These are phyloP conservation scores for Orthosia incerta DNA, from an alignment of 2,888 invertebrate species.

Conservation along the genomic window DNA sequence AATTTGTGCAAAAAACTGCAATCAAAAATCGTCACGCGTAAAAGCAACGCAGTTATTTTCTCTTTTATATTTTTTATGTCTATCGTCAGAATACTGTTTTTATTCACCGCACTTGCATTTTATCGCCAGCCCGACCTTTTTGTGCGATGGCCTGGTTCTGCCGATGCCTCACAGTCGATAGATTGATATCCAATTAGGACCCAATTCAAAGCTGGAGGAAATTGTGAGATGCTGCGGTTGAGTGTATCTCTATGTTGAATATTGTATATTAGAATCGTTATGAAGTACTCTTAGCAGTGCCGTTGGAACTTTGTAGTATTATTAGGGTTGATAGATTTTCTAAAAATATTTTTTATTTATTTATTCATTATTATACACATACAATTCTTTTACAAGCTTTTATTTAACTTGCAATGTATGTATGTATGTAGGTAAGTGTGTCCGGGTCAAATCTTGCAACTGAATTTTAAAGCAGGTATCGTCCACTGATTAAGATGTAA, in stretches of 20 bases:
- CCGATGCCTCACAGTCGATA: conserved; percentile 39
- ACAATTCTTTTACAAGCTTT: too few relatives aligned
- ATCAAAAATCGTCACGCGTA: conserved; percentile 50
- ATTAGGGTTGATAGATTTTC: background rate
- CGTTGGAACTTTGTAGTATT: background rate
- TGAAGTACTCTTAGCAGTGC: background rate
- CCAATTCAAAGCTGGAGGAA: conserved; percentile 39
- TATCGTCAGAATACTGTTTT: conserved; percentile 60
- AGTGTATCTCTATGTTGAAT: conserved; percentile 2
- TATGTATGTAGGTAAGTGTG: too few relatives aligned
- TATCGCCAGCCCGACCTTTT: conserved; percentile 59
- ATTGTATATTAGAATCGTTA: conserved; percentile 13
- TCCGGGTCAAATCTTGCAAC: too few relatives aligned
- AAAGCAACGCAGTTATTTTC: conserved; percentile 53
- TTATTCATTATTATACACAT: too few relatives aligned
- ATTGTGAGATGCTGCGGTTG: conserved; percentile 27
- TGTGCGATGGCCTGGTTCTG: conserved; percentile 58
- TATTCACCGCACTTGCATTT: conserved; percentile 67
- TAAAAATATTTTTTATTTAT: background rate
- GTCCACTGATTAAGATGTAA: too few relatives aligned
- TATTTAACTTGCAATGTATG: too few relatives aligned
- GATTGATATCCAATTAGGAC: conserved; percentile 62
- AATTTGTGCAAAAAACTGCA: background rate
- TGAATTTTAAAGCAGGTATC: too few relatives aligned
- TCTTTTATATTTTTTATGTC: conserved; percentile 52